A percentile compares a stretch with the other conserved stretches of the same genome.
phyloP scores from a whole-genome alignment of 37 sponge, comb jelly and placozoan species.

The Aphrocallistes beatrix region DNA sequence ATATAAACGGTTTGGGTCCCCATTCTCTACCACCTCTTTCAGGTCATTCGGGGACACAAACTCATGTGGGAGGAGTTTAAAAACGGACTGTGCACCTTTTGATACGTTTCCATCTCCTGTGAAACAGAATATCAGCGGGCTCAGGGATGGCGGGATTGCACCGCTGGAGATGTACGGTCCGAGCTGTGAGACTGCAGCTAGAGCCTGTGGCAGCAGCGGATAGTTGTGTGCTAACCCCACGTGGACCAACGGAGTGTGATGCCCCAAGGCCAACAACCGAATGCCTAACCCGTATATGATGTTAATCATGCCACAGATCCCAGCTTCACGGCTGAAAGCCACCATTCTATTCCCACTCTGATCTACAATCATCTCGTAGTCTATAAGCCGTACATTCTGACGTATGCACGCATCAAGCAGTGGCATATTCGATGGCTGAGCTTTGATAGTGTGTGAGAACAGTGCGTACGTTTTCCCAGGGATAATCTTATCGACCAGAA shows the following conservation, averaged over 20 bases:
- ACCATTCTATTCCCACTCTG: slow-evolving; percentile 58
- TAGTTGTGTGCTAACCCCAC: slow-evolving; percentile 90
- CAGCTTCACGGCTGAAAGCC: slow-evolving; percentile 94
- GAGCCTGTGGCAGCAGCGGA: slow-evolving; percentile 46
- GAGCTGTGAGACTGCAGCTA: slow-evolving; percentile 57
- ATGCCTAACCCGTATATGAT: slow-evolving; percentile 89
- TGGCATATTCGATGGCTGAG: slow-evolving; percentile 83
- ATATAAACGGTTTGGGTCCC: slow-evolving; percentile 59
- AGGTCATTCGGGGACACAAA: slow-evolving; percentile 63
- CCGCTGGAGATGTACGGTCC: slow-evolving; percentile 65
- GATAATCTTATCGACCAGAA: slow-evolving; percentile 45
- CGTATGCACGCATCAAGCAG: slow-evolving; percentile 69
- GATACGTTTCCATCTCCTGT: slow-evolving; percentile 92
- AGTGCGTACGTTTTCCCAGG: slow-evolving; percentile 75
- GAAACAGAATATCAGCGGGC: slow-evolving; percentile 81
- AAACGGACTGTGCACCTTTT: slow-evolving; percentile 84
- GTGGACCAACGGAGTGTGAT: slow-evolving; percentile 89
- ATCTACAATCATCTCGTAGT: slow-evolving; percentile 78
- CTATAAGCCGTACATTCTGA: slow-evolving; percentile 72
- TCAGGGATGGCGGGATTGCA: slow-evolving; percentile 35
- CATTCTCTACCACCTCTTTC: slow-evolving; percentile 53
- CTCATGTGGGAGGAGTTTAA: slow-evolving; percentile 82
- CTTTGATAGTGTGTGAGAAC: slow-evolving; percentile 99
- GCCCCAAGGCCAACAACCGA: slow-evolving; percentile 70
- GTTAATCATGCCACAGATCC: slow-evolving; percentile 80